These are phyloP conservation scores for Lampris incognitus DNA, from an alignment of 2,113 vertebrate genomes.

Conservation along the genomic window DNA sequence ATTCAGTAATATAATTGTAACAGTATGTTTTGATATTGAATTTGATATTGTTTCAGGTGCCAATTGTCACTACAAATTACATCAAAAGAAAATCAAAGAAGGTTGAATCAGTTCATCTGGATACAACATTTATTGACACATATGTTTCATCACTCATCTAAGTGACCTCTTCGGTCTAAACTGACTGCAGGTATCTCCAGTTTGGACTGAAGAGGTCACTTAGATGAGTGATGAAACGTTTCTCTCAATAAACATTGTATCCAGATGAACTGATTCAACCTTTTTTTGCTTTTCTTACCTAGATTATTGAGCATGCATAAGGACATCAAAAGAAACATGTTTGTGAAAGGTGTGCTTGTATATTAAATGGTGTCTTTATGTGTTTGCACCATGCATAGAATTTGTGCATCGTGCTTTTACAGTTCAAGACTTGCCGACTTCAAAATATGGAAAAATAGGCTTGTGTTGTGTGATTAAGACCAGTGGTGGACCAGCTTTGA, in stretches of 20 bases:
- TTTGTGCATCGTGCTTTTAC: neutral
- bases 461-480: constrained; percentile 13
- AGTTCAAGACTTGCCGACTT: constrained; percentile 10
- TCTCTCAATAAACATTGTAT: too few species aligned
- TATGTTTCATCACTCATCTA: too few species aligned
- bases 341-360: constrained; percentile 3
- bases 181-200: too few species aligned
- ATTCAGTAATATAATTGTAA: too few species aligned
- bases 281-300: too few species aligned
- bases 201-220: too few species aligned
- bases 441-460: constrained; percentile 41
- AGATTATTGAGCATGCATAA: neutral
- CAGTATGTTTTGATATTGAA: neutral
- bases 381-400: neutral
- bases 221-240: too few species aligned
- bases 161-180: too few species aligned
- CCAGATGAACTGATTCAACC: too few species aligned
- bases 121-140: too few species aligned
- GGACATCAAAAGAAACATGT: constrained; percentile 3
- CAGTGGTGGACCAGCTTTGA: constrained; percentile 26
- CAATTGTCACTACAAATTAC: constrained; percentile 15
- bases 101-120: too few species aligned
- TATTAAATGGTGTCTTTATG: constrained; percentile 9
- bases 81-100: neutral
- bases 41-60: neutral